Conservation (phyloP, 2,797 vertebrate genomes). For the Sebastes nivosus region DNA sequence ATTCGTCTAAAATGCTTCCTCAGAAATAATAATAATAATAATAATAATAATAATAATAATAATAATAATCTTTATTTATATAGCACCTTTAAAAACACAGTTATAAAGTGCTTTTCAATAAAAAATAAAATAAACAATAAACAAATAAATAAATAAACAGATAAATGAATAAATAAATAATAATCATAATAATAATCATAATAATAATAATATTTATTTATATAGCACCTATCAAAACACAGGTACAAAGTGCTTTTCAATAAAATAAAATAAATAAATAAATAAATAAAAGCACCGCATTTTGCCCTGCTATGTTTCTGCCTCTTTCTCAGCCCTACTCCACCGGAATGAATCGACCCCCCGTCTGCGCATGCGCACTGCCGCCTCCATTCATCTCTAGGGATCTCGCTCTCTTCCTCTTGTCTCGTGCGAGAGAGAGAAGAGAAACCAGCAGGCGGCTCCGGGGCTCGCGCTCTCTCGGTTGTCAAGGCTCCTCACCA, state of each 20-base stretch:
- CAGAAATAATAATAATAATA: background rate
- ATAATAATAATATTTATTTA: too few relatives aligned
- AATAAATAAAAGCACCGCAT: background rate
- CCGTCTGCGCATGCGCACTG: constrained; percentile 72
- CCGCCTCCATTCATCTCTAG: constrained; percentile 43
- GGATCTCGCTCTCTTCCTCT: constrained; percentile 20
- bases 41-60: too few relatives aligned
- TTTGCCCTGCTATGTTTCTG: background rate
- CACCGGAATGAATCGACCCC: constrained; percentile 60
- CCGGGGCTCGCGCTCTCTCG: constrained; percentile 1
- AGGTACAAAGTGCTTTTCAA: too few relatives aligned
- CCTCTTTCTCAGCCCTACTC: constrained; percentile 25
- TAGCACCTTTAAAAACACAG: too few relatives aligned
- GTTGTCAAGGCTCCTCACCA: constrained; percentile 37
- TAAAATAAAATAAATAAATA: background rate
- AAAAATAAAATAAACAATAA: too few relatives aligned
- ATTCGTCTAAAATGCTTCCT: background rate
- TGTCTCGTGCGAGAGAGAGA: constrained; percentile 54
- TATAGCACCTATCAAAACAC: too few relatives aligned
- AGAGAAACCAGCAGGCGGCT: constrained; percentile 71
- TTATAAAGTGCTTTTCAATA: too few relatives aligned
- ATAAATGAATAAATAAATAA: too few relatives aligned
- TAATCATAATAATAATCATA: too few relatives aligned
- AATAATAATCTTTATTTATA: too few relatives aligned
- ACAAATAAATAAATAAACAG: background rate